phyloP scores from a whole-genome alignment of 2,888 invertebrate genomes.

The Macrophya alboannulata region DNA sequence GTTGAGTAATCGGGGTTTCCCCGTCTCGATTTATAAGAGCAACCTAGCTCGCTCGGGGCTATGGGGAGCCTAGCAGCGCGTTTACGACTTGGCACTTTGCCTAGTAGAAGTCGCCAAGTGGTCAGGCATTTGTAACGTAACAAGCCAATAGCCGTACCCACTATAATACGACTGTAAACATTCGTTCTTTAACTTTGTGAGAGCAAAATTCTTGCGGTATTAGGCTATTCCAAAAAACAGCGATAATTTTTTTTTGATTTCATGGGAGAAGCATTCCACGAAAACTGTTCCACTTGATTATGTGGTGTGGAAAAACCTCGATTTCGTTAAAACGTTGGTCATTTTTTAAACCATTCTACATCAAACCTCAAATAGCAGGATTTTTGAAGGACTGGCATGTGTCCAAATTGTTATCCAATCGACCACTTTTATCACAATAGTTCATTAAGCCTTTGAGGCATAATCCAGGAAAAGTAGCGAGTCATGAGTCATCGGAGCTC shows the following conservation, averaged over 20 bases:
- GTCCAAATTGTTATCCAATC: too few relatives aligned
- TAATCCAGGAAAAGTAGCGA: too few relatives aligned
- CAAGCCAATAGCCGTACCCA: neutral
- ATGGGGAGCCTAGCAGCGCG: neutral
- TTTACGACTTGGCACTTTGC: constrained; percentile 39
- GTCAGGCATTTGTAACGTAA: constrained; percentile 43
- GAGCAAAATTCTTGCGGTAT: neutral
- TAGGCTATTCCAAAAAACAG: neutral
- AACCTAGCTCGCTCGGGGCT: neutral
- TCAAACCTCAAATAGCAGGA: neutral
- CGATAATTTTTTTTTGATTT: neutral
- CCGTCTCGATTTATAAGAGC: constrained; percentile 48
- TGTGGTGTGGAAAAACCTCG: neutral
- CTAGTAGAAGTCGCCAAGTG: constrained; percentile 31
- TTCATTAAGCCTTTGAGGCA: too few relatives aligned
- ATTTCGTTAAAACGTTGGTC: neutral
- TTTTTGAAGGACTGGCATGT: neutral
- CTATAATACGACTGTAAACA: constrained; percentile 15
- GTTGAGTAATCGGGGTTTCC: constrained; percentile 56
- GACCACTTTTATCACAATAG: too few relatives aligned
- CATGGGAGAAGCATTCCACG: neutral
- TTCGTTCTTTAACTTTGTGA: neutral
- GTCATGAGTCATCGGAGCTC: too few relatives aligned
- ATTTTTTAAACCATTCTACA: neutral
- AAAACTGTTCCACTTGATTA: neutral